Percentiles rank a stretch among this genome's conserved stretches.
phyloP scores from a whole-genome alignment of 1,140 invertebrate genomes.

The Frieseomelitta varia region DNA sequence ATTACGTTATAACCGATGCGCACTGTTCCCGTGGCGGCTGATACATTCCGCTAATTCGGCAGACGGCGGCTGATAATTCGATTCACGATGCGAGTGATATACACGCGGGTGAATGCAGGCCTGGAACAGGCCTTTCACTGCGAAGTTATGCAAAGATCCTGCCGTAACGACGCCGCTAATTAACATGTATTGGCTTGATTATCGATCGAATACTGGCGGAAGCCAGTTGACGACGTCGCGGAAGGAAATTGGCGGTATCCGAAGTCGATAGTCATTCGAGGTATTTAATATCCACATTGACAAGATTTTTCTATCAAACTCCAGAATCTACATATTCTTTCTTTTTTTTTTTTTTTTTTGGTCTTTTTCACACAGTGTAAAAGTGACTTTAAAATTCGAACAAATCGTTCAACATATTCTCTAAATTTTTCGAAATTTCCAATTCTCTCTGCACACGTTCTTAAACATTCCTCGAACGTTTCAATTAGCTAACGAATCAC shows the following conservation, averaged over 20 bases:
- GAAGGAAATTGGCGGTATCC: background rate
- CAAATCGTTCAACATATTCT: too few relatives aligned
- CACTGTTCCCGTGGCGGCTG: slow-evolving; percentile 43
- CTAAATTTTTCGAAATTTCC: too few relatives aligned
- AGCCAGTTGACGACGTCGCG: background rate
- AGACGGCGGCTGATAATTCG: slow-evolving; percentile 40
- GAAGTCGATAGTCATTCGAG: background rate
- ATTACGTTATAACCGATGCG: slow-evolving; percentile 58
- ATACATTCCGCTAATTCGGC: slow-evolving; percentile 45
- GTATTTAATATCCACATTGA: too few relatives aligned
- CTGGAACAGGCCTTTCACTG: background rate
- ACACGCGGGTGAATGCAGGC: background rate
- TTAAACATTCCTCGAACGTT: slow-evolving; percentile 7
- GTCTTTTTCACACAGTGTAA: too few relatives aligned
- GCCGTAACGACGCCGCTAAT: slow-evolving; percentile 24
- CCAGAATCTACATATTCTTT: too few relatives aligned
- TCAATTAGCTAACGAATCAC: slow-evolving; percentile 7
- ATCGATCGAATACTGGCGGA: slow-evolving; percentile 1
- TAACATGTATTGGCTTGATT: background rate
- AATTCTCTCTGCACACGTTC: background rate
- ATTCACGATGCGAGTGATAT: slow-evolving; percentile 14
- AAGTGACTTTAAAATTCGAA: too few relatives aligned
- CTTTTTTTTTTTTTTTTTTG: too few relatives aligned
- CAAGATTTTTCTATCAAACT: too few relatives aligned
- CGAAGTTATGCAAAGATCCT: slow-evolving; percentile 28